Conservation (phyloP, 2,888 invertebrate species). For the Drosophila crucigera region DNA sequence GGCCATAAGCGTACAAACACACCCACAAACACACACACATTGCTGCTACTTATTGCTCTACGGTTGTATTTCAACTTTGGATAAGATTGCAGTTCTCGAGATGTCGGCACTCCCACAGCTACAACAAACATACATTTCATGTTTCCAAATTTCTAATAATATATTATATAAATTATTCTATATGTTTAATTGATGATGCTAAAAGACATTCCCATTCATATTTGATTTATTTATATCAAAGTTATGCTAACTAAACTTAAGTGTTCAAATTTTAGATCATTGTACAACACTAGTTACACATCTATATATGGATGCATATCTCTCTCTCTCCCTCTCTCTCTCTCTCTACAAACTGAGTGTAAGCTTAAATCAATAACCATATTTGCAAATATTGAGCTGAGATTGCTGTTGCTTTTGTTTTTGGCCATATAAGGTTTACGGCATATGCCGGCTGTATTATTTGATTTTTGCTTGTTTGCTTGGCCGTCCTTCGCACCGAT, state of each 20-base stretch:
- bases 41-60: slow-evolving; percentile 1
- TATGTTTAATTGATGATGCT: not conserved
- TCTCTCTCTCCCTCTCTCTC: not conserved
- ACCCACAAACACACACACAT: slow-evolving; percentile 9
- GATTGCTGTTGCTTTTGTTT: slow-evolving; percentile 31
- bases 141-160: not conserved
- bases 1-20: slow-evolving; percentile 41
- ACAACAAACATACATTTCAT: not conserved
- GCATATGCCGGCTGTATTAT: slow-evolving; percentile 49
- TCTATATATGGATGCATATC: not conserved
- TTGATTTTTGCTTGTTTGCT: slow-evolving; percentile 31
- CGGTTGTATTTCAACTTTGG: slow-evolving; percentile 48
- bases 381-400: slow-evolving; percentile 58
- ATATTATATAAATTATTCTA: not conserved
- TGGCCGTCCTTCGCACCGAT: slow-evolving; percentile 71
- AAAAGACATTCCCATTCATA: not conserved
- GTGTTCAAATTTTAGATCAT: not conserved
- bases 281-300: not conserved
- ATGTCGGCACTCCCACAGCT: slow-evolving; percentile 1
- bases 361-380: slow-evolving; percentile 56
- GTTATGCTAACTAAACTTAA: not conserved
- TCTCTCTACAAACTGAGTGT: not conserved
- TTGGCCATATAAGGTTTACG: slow-evolving; percentile 67
- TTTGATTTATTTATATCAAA: not conserved
- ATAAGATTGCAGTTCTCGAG: slow-evolving; percentile 65